Base-by-base conservation (phyloP, 2,888 invertebrate species). In the Cordylochernes scorpioides region DNA sequence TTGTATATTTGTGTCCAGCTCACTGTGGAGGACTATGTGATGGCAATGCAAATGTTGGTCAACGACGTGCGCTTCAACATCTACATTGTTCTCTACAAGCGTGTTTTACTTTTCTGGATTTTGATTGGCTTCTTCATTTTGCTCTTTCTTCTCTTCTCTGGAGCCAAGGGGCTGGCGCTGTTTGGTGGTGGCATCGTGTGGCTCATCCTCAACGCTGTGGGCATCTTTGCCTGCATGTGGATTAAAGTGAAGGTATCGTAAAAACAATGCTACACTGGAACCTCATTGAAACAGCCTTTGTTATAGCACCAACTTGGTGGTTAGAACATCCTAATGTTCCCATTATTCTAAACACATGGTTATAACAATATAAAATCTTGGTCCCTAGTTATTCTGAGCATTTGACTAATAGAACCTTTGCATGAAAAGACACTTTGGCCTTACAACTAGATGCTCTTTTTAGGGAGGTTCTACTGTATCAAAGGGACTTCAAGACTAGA, bases 1-100 rank as follows among this genome's bases (percentile, higher is more conserved):
- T 31, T 6, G 5, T 12, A 14, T 28, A 17, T 27, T 27, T 17
- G 36, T 15, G 41, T 48, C 9, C 42, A 86, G 80, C 59, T 86
- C 29, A 84, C 84, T 24, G 82, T 82, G 29, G 84, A 86, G 59
- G 86, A 86, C 57, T 88, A 84, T 57, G 80, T 86, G 13, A 73
- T 77, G 56, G 72, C 82, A 27, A 75, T 86, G 74, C 82, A 84
- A 55, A 62, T 80, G 22, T 63, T 86, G 44, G 77, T 82, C 10
- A 82, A 84, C 51, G 86, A 86, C 57, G 71, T 73, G 44, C 67
- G 86, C 43, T 84, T 86, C 52, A 78, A 75, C 39, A 55, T 78
- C 41, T 86, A 84, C 59, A 84, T 80, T 51, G 67, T 84, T 42
- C 82, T 80, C 53, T 86, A 86, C 57, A 84, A 84, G 52, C 63